Evolutionary conservation across 2,797 vertebrate species (phyloP).

Genomic region (Rhadinocentrus ornatus): DNA sequence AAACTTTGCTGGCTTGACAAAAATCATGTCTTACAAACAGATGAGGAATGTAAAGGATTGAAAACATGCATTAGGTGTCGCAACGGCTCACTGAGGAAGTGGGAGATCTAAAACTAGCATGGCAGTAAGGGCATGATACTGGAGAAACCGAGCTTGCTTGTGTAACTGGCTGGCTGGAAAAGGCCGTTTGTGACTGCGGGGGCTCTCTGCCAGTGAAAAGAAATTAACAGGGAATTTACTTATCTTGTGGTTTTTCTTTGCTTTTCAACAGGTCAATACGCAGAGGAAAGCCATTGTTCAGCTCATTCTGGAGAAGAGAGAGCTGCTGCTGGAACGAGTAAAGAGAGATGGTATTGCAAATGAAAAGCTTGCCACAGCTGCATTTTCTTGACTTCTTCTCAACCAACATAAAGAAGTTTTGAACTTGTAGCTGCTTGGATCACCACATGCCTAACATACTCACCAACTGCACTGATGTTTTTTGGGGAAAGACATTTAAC

Average conservation of each 20-base stretch:
- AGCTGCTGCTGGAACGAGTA: constrained; percentile 82
- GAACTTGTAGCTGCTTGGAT: constrained; percentile 28
- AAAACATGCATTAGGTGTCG: constrained; percentile 77
- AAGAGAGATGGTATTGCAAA: constrained; percentile 80
- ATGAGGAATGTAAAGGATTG: constrained; percentile 73
- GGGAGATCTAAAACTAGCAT: constrained; percentile 63
- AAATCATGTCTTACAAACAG: constrained; percentile 66
- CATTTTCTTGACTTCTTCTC: constrained; percentile 21
- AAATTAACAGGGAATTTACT: constrained; percentile 54
- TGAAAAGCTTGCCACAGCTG: constrained; percentile 21
- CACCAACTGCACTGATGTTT: constrained; percentile 51
- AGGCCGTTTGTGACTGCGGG: constrained; percentile 55
- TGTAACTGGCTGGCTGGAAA: constrained; percentile 66
- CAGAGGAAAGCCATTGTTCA: constrained; percentile 86
- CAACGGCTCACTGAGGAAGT: constrained; percentile 74
- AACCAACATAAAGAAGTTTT: constrained; percentile 3
- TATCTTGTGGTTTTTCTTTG: constrained; percentile 34
- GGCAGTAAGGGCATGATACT: constrained; percentile 60
- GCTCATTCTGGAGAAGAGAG: constrained; percentile 85
- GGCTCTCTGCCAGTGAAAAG: constrained; percentile 57
- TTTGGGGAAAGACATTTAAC: constrained; percentile 71
- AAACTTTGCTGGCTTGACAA: constrained; percentile 69
- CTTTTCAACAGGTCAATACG: constrained; percentile 80
- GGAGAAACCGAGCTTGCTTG: constrained; percentile 67
- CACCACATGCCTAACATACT: constrained; percentile 66